A percentile compares a stretch with the other conserved stretches of the same genome.
Evolutionary conservation across 2,113 vertebrate species (phyloP).

Genomic region (Hemibagrus wyckioides): DNA sequence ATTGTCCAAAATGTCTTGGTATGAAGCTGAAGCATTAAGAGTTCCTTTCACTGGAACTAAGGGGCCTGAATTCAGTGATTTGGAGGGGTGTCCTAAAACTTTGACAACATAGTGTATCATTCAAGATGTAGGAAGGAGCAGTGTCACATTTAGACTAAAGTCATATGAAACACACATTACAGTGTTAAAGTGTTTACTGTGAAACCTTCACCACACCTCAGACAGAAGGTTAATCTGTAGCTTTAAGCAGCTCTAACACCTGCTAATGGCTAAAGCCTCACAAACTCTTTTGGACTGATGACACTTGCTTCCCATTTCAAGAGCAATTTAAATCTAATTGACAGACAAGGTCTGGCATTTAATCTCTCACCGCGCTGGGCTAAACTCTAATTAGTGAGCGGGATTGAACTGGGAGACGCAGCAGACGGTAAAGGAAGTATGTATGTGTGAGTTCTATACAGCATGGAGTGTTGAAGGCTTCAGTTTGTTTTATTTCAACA

Average conservation of each 20-base stretch:
- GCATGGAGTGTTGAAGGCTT: neutral
- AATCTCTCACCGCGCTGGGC: constrained; percentile 6
- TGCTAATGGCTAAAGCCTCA: constrained; percentile 19
- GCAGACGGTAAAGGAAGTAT: neutral
- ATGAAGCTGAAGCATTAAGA: too few relatives aligned
- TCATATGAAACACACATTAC: too few relatives aligned
- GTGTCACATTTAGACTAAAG: neutral
- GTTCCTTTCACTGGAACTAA: too few relatives aligned
- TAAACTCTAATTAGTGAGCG: constrained; percentile 22
- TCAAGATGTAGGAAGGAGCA: too few relatives aligned
- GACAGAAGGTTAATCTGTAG: constrained; percentile 6
- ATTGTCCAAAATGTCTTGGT: too few relatives aligned
- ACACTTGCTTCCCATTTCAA: constrained; percentile 23
- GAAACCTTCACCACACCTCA: neutral
- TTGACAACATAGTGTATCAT: too few relatives aligned
- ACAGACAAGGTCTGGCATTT: constrained; percentile 35
- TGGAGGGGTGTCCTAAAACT: too few relatives aligned
- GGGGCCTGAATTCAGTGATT: too few relatives aligned
- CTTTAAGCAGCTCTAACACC: constrained; percentile 15
- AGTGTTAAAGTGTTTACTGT: neutral
- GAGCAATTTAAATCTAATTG: constrained; percentile 30
- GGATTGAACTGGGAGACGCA: constrained; percentile 22
- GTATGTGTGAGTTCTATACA: neutral
- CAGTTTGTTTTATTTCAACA: neutral
- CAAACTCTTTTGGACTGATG: constrained; percentile 12